Conservation (phyloP, 2,113 vertebrate genomes). For the Acanthisitta chloris region DNA sequence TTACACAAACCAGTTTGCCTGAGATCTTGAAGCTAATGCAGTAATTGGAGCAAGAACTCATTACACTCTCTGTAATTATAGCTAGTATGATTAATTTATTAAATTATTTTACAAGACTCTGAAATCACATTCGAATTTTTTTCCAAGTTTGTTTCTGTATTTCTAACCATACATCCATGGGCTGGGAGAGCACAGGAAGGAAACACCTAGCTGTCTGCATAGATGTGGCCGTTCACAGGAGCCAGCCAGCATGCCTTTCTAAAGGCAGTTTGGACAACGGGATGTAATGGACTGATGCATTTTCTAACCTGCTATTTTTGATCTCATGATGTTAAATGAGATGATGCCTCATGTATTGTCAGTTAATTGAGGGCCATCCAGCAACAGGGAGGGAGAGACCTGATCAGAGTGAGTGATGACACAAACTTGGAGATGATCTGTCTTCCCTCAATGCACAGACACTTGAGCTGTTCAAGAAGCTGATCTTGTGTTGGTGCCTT, state of each 20-base stretch:
- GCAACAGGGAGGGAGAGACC: background rate
- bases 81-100: background rate
- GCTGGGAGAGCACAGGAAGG: background rate
- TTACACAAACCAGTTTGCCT: background rate
- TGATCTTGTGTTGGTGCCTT: background rate
- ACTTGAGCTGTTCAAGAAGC: background rate
- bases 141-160: background rate
- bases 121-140: background rate
- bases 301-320: background rate
- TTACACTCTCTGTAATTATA: background rate
- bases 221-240: accelerated
- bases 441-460: background rate
- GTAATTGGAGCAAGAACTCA: background rate
- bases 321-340: background rate
- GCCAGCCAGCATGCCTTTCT: background rate
- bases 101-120: background rate
- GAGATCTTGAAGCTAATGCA: background rate
- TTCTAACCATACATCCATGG: background rate
- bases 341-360: background rate
- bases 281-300: background rate
- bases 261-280: accelerated
- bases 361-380: background rate
- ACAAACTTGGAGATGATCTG: background rate
- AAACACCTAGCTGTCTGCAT: background rate
- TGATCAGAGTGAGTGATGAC: background rate